Evolutionary conservation across 1,140 invertebrate species (phyloP), one percentile per base, ranked within the genome.

Genomic region (Condylostylus longicornis): DNA sequence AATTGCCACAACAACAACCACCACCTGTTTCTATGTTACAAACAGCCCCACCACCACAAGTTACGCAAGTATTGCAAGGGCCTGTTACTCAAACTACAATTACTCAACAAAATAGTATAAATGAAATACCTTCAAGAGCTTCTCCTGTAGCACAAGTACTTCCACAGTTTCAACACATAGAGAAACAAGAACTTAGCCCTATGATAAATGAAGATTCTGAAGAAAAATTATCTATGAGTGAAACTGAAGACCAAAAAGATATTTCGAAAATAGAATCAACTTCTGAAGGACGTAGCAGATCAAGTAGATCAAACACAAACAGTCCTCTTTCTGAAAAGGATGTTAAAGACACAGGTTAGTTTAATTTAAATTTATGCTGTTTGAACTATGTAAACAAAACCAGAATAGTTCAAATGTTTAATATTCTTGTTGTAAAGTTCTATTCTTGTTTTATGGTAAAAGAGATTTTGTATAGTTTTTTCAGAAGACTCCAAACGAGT

Each of bases 391-490:
- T 5, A 27, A 27, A 27, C 10, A 13, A 27, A 10, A 27, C 25
- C 25, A 27, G 10, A 27, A 10, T 27, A 27, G 25, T 27, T 13
- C 25, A 27, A 10, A 27, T 27, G 10, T 27, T n/a, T n/a, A 10
- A n/a, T n/a, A 10, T 27, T n/a, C 14, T 27, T 27, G 14, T 27
- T 27, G 10, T 27, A n/a, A 27, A 27, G 10, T 4, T 27, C 10
- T 34, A n/a, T 19, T 19, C 18, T 22, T 34, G 33, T 34, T 34
- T 32, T n/a, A n/a, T 40, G 38, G 38, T 40, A 21, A 34, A 25
- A n/a, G 21, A 46, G 51, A 54, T 57, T 60, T 60, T 59, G 47
- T 59, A 50, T 60, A 60, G 57, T 59, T 60, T 57, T 60, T 60
- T 60, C 57, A 60, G 56, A 59, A 42, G 35, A 42, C 35, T 36